Evolutionary conservation across 2,797 vertebrate species (phyloP), one percentile per base, ranked within the genome.

Genomic region (Momotus momota): DNA sequence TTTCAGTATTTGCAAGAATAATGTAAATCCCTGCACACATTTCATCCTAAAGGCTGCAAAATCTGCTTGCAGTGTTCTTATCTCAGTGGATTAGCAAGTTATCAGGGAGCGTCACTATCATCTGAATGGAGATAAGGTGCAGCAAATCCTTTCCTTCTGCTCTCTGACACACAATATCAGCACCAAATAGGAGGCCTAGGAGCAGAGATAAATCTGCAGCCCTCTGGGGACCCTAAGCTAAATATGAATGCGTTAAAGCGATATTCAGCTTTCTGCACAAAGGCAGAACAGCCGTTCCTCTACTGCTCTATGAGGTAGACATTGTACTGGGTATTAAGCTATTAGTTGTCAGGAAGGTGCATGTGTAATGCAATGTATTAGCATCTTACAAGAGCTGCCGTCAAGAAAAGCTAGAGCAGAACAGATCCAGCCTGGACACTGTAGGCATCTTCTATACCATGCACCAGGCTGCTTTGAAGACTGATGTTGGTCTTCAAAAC

Each of bases 111-210:
- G 35, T 88, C 72, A 29, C 93, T 71, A 65, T 49, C 18, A 23
- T 85, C 92, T 93, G 92, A 95, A 89, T 12, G 4, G 43, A 86
- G 94, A 97, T 95, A 96, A 95, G 93, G 94, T 81, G 74, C 78
- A 57, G 81, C 81, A 96, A 94, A 97, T 93, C 93, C 90, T 74
- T 81, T 86, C 86, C 95, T 92, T 64, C 91, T 91, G 82, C 85
- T 96, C 92, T n/a, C 87, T 65, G 81, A 71, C 95, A 94, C 86
- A 91, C 87, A 83, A 23, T 73, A 72, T 38, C 20, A 2, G 81
- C 13, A 2, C 87, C 22, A 1, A 66, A 73, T 81, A 58, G 86
- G 80, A 77, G 72, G 58, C 51, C 81, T 45, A 49, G 83, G 33
- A 94, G 75, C 78, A 51, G 41, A 83, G 91, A 79, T 79, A 81